A percentile compares a stretch with the other conserved stretches of the same genome.
Evolutionary conservation across 2,797 vertebrate genomes (phyloP).

Genomic region (Aotus griseimembra): DNA sequence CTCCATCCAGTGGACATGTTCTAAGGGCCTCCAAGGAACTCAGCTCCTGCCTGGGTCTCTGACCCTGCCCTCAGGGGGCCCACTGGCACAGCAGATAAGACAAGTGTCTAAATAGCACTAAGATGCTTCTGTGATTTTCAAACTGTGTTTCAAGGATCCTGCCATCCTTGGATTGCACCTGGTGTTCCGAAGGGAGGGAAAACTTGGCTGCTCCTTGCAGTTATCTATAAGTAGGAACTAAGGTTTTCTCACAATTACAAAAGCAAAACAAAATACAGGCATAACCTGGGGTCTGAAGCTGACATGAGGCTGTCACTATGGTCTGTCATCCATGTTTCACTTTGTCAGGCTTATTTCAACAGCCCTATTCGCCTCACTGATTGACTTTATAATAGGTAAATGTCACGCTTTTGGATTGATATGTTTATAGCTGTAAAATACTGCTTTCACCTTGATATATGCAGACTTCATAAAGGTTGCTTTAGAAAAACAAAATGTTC

Average conservation of each 20-base stretch:
- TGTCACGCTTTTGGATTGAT: background rate
- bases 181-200: background rate
- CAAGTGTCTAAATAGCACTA: background rate
- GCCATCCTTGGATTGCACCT: background rate
- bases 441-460: background rate
- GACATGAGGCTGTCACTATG: background rate
- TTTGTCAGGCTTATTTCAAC: background rate
- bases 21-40: background rate
- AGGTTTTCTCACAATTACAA: background rate
- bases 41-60: background rate
- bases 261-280: background rate
- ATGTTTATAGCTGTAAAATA: background rate
- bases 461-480: background rate
- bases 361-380: background rate
- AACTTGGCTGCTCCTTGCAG: background rate
- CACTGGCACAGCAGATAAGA: background rate
- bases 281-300: background rate
- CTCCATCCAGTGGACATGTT: background rate
- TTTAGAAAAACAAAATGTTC: background rate
- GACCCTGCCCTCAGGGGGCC: background rate
- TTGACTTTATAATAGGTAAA: background rate
- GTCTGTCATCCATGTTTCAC: background rate
- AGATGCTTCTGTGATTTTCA: background rate
- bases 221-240: background rate
- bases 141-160: background rate